A percentile compares a stretch with the other conserved stretches of the same genome.
Conservation (phyloP, 2,113 vertebrate genomes). For the Aramus guarauna region DNA sequence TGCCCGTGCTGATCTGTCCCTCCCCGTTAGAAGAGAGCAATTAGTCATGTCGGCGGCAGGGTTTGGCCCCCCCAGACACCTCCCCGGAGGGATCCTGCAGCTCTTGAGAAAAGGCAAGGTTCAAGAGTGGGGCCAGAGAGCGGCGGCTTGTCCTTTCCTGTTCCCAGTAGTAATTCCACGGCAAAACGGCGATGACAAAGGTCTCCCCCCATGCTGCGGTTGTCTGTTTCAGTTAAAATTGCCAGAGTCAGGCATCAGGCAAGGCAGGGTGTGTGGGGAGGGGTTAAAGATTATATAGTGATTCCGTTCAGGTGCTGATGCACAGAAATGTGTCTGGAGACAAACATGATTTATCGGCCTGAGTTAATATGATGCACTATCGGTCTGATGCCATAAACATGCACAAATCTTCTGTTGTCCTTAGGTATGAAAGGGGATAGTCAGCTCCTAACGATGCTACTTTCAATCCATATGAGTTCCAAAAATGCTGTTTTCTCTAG, state of each 20-base stretch:
- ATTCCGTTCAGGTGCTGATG: background rate
- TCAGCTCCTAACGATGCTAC: background rate
- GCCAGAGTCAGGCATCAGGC: background rate
- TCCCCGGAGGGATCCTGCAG: background rate
- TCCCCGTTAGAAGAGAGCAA: background rate
- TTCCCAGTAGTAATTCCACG: fast-evolving
- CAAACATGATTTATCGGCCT: background rate
- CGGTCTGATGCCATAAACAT: background rate
- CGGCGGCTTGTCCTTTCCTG: background rate
- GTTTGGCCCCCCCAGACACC: background rate
- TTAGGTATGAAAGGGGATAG: background rate
- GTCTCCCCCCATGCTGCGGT: fast-evolving
- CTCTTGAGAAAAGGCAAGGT: background rate
- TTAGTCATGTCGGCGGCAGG: background rate
- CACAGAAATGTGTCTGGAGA: background rate
- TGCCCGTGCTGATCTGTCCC: background rate
- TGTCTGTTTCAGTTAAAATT: background rate
- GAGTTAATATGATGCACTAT: background rate
- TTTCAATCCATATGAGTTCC: background rate
- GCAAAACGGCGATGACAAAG: fast-evolving
- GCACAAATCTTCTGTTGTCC: background rate
- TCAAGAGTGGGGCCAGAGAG: background rate
- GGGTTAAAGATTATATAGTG: background rate
- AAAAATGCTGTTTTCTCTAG: background rate
- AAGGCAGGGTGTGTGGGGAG: background rate